Conservation (phyloP, 2,888 invertebrate genomes). For the Pyrrhosoma nymphula region DNA sequence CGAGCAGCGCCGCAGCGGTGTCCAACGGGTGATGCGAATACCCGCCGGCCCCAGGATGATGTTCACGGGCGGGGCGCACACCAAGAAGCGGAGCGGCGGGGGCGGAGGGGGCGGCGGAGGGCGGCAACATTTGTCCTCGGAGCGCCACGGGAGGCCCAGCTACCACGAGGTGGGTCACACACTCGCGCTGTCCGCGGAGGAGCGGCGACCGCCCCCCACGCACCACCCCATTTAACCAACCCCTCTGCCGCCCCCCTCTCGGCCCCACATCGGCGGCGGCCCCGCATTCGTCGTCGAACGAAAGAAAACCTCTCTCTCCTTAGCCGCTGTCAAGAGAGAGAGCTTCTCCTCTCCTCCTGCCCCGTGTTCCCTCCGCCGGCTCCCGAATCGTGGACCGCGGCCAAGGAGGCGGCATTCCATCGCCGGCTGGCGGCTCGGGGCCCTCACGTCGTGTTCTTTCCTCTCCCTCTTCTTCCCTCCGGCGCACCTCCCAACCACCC, state of each 20-base stretch:
- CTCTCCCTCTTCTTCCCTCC: background rate
- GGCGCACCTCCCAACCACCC: background rate
- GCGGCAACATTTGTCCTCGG: slow-evolving; percentile 70
- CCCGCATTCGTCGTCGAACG: background rate
- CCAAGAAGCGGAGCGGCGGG: slow-evolving; percentile 79
- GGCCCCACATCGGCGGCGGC: too few relatives aligned
- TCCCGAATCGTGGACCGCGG: slow-evolving; percentile 32
- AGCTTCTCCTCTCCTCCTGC: background rate
- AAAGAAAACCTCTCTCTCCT: background rate
- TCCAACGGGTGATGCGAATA: slow-evolving; percentile 71
- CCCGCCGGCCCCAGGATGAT: slow-evolving; percentile 80
- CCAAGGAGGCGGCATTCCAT: slow-evolving; percentile 54
- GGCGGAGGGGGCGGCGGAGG: slow-evolving; percentile 73
- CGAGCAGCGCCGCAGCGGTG: slow-evolving; percentile 63
- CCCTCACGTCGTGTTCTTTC: background rate
- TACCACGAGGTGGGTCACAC: slow-evolving; percentile 70
- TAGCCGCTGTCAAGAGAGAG: background rate
- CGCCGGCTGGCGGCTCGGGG: slow-evolving; percentile 42
- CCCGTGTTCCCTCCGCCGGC: background rate
- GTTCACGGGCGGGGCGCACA: slow-evolving; percentile 85
- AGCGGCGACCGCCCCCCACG: background rate
- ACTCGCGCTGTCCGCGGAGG: background rate
- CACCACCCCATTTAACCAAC: background rate
- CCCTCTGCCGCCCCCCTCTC: background rate
- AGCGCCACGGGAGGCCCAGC: slow-evolving; percentile 72